phyloP scores from a whole-genome alignment of 1,140 invertebrate genomes.

The Zaprionus tsacasi region DNA sequence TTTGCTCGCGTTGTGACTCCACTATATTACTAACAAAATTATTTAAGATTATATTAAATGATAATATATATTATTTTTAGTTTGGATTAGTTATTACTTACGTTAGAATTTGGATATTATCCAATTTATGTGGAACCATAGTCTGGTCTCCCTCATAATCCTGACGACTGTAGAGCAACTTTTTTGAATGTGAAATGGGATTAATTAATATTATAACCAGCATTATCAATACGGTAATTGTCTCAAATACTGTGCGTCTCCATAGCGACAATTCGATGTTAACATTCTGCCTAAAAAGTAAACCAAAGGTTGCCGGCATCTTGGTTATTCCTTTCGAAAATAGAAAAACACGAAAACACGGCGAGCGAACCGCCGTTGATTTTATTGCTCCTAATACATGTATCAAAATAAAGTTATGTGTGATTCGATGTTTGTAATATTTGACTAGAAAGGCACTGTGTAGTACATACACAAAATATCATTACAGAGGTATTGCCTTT shows the following conservation, averaged over 20 bases:
- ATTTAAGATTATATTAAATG: not conserved
- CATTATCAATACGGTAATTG: slow-evolving; percentile 49
- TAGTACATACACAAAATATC: not conserved
- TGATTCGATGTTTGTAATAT: not conserved
- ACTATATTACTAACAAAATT: slow-evolving; percentile 18
- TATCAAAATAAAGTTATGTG: slow-evolving; percentile 21
- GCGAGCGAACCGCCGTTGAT: slow-evolving; percentile 1
- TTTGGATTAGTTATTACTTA: slow-evolving; percentile 40
- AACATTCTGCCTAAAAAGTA: slow-evolving; percentile 62
- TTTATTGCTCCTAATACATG: slow-evolving; percentile 12
- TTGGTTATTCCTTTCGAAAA: slow-evolving; percentile 8
- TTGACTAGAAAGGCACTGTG: slow-evolving; percentile 26
- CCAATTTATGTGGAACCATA: slow-evolving; percentile 48
- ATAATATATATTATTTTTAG: not conserved
- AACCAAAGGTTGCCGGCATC: slow-evolving; percentile 59
- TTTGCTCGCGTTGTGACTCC: slow-evolving; percentile 63
- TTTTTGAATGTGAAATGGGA: slow-evolving; percentile 59
- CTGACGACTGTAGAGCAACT: slow-evolving; percentile 36
- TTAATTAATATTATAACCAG: slow-evolving; percentile 57
- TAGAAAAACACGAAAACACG: not conserved
- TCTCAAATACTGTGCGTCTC: slow-evolving; percentile 55
- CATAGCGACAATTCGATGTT: slow-evolving; percentile 58
- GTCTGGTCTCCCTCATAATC: slow-evolving; percentile 25
- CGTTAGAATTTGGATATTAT: slow-evolving; percentile 55
- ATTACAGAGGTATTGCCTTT: not conserved